Base-by-base conservation (phyloP, 1,140 invertebrate species). In the roundworm (Caenorhabditis elegans) region DNA sequence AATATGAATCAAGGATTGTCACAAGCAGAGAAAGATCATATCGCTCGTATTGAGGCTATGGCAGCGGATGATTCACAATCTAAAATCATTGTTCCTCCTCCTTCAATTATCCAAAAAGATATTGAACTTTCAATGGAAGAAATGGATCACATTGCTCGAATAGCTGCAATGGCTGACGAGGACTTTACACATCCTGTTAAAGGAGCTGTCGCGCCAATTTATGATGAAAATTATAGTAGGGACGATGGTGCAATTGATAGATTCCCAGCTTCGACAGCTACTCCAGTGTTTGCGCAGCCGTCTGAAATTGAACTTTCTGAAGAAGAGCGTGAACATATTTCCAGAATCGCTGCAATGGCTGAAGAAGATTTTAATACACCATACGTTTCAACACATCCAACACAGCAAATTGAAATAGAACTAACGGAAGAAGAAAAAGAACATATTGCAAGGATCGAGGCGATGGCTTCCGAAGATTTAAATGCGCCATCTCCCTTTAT, bases 91-190 rank as follows among this genome's bases (percentile, higher is more conserved):
- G 15, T 60, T 34, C 53, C 53, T 31, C 8, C 8, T 17, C 10
- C 53, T 17, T 4, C 53, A 17, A 26, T 15, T 1, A n/a, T 26
- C 15, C n/a, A 26, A 3, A 24, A 53, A 26, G 28, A 60, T 31
- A 11, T 39, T 10, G 77, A 83, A 47, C 47, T 83, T 0, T 76
- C 39, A 1, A 5, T 75, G 36, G 82, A 83, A 51, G 82, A 83
- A 47, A 3, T 5, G 6, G 39, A 80, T 19, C 82, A 83, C 78
- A 83, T 83, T 26, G 53, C 19, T 13, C 80, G 60, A 34, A 75
- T 83, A 8, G 47, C 43, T 4, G 82, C 60, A 39, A 83, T 83
- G 78, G 78, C 78, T 31, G 53, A 26, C n/a, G 53, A 34, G n/a
- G 53, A 60, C 13, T 53, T 10, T 26, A 13, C 49, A 13, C 8